Percentiles rank a stretch among this genome's conserved stretches.
Conservation (phyloP, 2,888 invertebrate genomes). For the Oscheius myriophilus region DNA sequence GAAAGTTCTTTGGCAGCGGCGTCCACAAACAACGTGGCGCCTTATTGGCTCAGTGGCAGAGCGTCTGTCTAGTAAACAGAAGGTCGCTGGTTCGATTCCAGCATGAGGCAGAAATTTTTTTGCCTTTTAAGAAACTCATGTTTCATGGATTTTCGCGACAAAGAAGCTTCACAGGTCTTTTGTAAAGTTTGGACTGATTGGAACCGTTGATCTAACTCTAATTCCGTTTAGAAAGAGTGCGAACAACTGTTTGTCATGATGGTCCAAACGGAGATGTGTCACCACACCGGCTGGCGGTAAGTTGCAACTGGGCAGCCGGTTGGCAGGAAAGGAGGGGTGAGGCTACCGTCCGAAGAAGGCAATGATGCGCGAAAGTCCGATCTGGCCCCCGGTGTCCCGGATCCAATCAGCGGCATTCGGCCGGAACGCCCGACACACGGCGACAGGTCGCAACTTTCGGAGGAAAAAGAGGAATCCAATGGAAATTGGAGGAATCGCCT, state of each 20-base stretch:
- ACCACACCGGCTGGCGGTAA: no score
- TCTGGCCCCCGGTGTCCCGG: no score
- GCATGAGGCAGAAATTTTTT: conserved; percentile 55
- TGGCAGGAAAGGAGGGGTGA: no score
- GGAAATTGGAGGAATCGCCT: not conserved
- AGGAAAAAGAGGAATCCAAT: not conserved
- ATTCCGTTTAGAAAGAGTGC: no score
- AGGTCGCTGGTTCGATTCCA: conserved; percentile 68
- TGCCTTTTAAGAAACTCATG: not conserved
- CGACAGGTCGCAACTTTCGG: conserved; percentile 3
- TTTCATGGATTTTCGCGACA: no score
- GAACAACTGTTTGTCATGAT: no score
- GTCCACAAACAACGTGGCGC: conserved; percentile 21
- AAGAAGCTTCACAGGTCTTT: no score
- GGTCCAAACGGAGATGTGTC: no score
- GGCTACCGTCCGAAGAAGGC: not conserved
- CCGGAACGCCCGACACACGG: not conserved
- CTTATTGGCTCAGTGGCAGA: conserved; percentile 67
- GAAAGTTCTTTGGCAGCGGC: not conserved
- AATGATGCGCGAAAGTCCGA: conserved; percentile 14
- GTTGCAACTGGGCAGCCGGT: no score
- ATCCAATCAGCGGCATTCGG: no score
- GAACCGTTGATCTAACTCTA: no score
- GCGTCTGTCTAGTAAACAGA: conserved; percentile 69
- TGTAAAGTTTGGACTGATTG: no score